Evolutionary conservation across 2,113 vertebrate species (phyloP).

Genomic region (Mesembrinibis cayennensis): DNA sequence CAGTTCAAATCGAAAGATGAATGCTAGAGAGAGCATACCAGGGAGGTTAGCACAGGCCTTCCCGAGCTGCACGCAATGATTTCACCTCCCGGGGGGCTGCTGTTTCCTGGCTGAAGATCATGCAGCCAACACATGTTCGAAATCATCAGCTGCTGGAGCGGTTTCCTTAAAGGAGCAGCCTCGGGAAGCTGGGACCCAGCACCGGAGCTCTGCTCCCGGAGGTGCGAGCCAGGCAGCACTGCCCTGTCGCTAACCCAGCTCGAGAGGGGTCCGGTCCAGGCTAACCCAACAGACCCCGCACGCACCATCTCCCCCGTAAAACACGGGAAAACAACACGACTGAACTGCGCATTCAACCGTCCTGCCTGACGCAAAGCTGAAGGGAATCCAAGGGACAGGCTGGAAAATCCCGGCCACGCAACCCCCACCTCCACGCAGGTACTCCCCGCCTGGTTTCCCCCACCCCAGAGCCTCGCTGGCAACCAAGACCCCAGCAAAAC

Average conservation of each 20-base stretch:
- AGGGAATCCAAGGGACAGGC: rapidly evolving
- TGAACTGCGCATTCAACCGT: rapidly evolving
- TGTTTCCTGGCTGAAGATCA: not conserved
- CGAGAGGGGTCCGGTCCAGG: not conserved
- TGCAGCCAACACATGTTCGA: not conserved
- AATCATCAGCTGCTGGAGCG: not conserved
- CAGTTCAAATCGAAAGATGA: not conserved
- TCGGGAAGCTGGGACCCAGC: rapidly evolving
- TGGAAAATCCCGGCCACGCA: not conserved
- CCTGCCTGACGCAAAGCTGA: not conserved
- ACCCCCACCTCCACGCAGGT: rapidly evolving
- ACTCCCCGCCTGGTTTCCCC: not conserved
- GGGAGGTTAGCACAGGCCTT: not conserved
- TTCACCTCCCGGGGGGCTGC: not conserved
- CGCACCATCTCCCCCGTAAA: rapidly evolving
- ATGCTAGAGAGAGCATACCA: not conserved
- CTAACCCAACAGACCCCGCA: not conserved
- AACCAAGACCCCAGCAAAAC: not conserved
- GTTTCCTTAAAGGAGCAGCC: not conserved
- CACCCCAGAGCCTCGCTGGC: too few relatives aligned
- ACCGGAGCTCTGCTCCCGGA: not conserved
- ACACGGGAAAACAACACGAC: rapidly evolving
- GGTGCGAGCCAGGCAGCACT: rapidly evolving
- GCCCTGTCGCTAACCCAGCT: too few relatives aligned
- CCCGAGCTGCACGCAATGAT: not conserved